Conservation (phyloP, 2,113 vertebrate genomes). For the Redunca redunca region DNA sequence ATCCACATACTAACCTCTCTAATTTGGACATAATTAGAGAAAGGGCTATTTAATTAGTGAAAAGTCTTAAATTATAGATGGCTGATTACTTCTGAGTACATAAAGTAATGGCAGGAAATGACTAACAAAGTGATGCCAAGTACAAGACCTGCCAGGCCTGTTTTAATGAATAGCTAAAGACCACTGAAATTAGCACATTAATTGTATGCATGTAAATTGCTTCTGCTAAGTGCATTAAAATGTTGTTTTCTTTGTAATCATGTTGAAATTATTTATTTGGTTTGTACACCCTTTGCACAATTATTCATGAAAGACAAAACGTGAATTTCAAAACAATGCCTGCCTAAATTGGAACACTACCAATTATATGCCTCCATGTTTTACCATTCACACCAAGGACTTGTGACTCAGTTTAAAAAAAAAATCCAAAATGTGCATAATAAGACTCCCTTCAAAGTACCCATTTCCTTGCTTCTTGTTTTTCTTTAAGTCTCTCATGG, state of each 20-base stretch:
- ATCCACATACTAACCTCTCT: slow-evolving; percentile 58
- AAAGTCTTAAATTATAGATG: slow-evolving; percentile 73
- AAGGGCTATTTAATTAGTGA: slow-evolving; percentile 71
- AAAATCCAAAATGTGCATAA: not conserved
- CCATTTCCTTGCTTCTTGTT: not conserved
- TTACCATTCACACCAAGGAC: not conserved
- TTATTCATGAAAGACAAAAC: slow-evolving; percentile 35
- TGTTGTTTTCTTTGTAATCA: slow-evolving; percentile 59
- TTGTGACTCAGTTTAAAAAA: not conserved
- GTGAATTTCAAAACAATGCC: not conserved
- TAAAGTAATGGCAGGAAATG: slow-evolving; percentile 72
- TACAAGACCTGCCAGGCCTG: slow-evolving; percentile 62
- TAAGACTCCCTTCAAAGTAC: not conserved
- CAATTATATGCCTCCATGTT: not conserved
- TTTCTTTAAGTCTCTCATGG: not conserved
- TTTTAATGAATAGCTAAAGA: slow-evolving; percentile 71
- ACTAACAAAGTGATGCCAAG: slow-evolving; percentile 67
- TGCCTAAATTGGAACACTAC: not conserved
- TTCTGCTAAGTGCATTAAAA: slow-evolving; percentile 62
- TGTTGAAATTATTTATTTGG: slow-evolving; percentile 62
- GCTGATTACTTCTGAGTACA: slow-evolving; percentile 68
- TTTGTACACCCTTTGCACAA: slow-evolving; percentile 31
- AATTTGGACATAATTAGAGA: slow-evolving; percentile 68
- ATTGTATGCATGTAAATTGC: slow-evolving; percentile 70
- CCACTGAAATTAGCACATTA: slow-evolving; percentile 71